Conservation (phyloP, 2,797 vertebrate species). For the Myotis vivesi region DNA sequence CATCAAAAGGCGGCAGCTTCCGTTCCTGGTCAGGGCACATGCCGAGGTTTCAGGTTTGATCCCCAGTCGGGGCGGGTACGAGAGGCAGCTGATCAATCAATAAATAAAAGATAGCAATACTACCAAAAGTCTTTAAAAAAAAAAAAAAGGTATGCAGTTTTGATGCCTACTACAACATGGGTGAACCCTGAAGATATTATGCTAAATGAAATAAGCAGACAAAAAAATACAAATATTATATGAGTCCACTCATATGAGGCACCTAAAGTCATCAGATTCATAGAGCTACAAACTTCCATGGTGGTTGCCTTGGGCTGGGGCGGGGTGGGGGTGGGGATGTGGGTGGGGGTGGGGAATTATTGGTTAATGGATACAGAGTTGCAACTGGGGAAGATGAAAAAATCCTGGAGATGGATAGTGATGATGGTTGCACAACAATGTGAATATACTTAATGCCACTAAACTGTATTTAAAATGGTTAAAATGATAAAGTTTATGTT, state of each 20-base stretch:
- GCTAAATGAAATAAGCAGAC: not conserved
- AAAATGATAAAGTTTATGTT: not conserved
- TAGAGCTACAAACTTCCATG: not conserved
- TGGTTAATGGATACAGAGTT: not conserved
- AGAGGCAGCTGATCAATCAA: not conserved
- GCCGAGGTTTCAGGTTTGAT: not conserved
- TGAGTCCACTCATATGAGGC: not conserved
- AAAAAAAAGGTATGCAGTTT: not conserved
- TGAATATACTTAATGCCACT: not conserved
- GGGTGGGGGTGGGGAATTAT: no score
- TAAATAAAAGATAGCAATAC: not conserved
- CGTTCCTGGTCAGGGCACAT: not conserved
- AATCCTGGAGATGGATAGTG: not conserved
- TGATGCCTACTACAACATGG: not conserved
- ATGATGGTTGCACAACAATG: no score
- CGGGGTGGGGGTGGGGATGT: rapidly evolving
- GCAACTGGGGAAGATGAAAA: not conserved
- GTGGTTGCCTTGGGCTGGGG: not conserved
- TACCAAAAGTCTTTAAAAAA: not conserved
- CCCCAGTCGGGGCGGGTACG: not conserved
- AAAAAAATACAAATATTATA: not conserved
- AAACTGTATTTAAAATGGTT: not conserved
- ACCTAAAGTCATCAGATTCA: not conserved
- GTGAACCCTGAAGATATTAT: not conserved
- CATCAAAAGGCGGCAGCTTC: not conserved